Conservation (phyloP, 2,797 vertebrate genomes). For the Buceros bicornis region DNA sequence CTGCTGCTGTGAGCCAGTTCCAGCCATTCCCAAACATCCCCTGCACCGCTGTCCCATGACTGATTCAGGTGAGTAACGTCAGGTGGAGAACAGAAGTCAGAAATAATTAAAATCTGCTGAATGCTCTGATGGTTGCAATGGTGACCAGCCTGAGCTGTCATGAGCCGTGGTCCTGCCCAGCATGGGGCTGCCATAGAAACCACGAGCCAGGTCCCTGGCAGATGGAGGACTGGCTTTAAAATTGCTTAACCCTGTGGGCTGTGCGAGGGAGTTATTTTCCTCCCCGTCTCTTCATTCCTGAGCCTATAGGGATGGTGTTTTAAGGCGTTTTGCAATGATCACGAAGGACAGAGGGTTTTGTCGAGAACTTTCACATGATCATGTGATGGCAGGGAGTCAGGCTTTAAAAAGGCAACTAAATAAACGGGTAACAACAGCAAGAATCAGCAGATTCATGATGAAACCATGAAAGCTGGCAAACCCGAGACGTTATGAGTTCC, state of each 20-base stretch:
- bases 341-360: neutral
- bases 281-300: neutral
- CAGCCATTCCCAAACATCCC: neutral
- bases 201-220: neutral
- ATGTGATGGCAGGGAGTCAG: neutral
- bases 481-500: neutral
- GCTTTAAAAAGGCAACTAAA: conserved; percentile 12
- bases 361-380: neutral
- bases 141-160: neutral
- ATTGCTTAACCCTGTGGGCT: conserved; percentile 17
- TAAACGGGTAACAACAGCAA: conserved; percentile 1
- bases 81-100: neutral
- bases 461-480: conserved; percentile 40
- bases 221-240: neutral
- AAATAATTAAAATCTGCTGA: conserved; percentile 11
- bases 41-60: neutral
- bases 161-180: neutral
- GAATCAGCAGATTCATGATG: conserved; percentile 48
- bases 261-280: conserved; percentile 4
- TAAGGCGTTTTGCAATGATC: neutral
- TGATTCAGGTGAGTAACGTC: conserved; percentile 1
- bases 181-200: neutral
- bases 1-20: neutral
- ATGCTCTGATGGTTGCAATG: neutral
- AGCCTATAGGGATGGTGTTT: neutral